Evolutionary conservation across 2,797 vertebrate species (phyloP).

Genomic region (Leptodactylus fallax): DNA sequence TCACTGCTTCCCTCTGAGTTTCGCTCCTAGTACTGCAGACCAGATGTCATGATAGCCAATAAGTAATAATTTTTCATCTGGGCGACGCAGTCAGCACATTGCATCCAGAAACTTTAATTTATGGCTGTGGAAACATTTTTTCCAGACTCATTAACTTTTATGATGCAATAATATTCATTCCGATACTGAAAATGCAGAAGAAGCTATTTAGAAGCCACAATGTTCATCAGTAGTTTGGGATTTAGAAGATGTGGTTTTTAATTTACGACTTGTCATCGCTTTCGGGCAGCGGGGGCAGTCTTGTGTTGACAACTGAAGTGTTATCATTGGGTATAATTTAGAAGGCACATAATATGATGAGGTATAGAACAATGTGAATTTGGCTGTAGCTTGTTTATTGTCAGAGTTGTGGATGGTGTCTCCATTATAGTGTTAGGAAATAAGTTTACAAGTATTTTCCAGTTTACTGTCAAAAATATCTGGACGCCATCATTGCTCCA

Average conservation of each 20-base stretch:
- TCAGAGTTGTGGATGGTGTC: not conserved
- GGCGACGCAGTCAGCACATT: slow-evolving; percentile 66
- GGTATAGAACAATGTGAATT: not conserved
- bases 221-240: slow-evolving; percentile 57
- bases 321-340: not conserved
- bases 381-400: not conserved
- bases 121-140: slow-evolving; percentile 47
- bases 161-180: slow-evolving; percentile 46
- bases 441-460: too few species aligned
- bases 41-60: slow-evolving; percentile 69
- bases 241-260: slow-evolving; percentile 49
- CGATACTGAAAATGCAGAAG: slow-evolving; percentile 52
- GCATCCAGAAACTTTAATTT: slow-evolving; percentile 65
- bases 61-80: slow-evolving; percentile 64
- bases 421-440: not conserved
- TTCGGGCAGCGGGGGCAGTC: not conserved
- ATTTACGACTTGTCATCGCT: slow-evolving; percentile 27
- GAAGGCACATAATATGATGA: not conserved
- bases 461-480: not conserved
- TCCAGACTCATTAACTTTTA: slow-evolving; percentile 64
- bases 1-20: slow-evolving; percentile 66
- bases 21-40: slow-evolving; percentile 66
- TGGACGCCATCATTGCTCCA: too few species aligned
- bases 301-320: slow-evolving; percentile 3
- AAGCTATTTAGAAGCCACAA: slow-evolving; percentile 59